Percentiles rank a stretch among this genome's conserved stretches.
These are phyloP conservation scores for Cheumatopsyche charites DNA, from an alignment of 1,140 invertebrate species.

Conservation along the genomic window DNA sequence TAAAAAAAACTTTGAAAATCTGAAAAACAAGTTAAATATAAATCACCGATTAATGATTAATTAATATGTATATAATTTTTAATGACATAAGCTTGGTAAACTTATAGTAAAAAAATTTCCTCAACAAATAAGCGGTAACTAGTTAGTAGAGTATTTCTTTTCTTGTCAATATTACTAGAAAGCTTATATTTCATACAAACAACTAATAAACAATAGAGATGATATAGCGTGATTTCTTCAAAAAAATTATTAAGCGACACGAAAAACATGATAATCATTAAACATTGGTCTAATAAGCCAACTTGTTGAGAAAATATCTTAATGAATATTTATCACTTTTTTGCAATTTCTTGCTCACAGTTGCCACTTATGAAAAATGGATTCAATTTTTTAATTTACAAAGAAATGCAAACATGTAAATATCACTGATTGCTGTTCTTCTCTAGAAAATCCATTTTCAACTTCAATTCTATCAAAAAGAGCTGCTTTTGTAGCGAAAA, in stretches of 20 bases:
- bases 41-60: constrained; percentile 17
- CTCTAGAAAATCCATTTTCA: constrained; percentile 63
- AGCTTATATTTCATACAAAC: too few species aligned
- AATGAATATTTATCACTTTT: constrained; percentile 20
- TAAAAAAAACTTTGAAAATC: too few species aligned
- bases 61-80: background rate
- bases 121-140: constrained; percentile 18
- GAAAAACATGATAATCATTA: too few species aligned
- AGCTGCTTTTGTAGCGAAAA: constrained; percentile 61
- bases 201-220: too few species aligned
- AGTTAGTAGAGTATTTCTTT: constrained; percentile 15
- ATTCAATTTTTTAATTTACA: background rate
- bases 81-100: constrained; percentile 1
- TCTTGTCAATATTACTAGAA: background rate
- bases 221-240: too few species aligned
- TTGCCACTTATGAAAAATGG: constrained; percentile 9
- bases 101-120: constrained; percentile 11
- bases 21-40: constrained; percentile 22
- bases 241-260: too few species aligned
- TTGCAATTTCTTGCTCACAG: constrained; percentile 16
- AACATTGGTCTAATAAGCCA: background rate
- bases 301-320: constrained; percentile 20
- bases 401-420: background rate
- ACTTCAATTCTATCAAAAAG: constrained; percentile 59
- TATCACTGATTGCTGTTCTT: constrained; percentile 59